A percentile compares a stretch with the other conserved stretches of the same genome.
These are phyloP conservation scores for Cochlearius cochlearius DNA, from an alignment of 2,113 vertebrate genomes.

Conservation along the genomic window DNA sequence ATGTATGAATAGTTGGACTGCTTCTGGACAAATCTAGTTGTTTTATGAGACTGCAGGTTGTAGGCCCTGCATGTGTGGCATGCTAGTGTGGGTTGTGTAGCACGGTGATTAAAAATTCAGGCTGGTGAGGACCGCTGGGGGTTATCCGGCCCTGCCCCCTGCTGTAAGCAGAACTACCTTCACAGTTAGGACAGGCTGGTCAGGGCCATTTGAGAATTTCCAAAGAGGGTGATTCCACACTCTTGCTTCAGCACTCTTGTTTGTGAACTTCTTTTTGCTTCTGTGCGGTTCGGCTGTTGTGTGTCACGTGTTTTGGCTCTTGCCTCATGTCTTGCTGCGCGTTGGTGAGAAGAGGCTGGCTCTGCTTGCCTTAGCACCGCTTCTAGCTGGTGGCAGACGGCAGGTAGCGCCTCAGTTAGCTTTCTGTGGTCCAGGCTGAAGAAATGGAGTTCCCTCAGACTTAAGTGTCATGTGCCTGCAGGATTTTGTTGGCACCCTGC, in stretches of 20 bases:
- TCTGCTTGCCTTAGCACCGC: background rate
- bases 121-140: background rate
- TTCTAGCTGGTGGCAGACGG: background rate
- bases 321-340: background rate
- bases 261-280: background rate
- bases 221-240: background rate
- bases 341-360: background rate
- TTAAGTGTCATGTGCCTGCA: accelerated
- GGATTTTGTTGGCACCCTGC: background rate
- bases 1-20: background rate
- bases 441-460: background rate
- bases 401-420: background rate
- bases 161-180: background rate
- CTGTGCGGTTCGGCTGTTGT: accelerated
- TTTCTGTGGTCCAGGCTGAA: background rate
- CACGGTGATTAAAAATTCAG: background rate
- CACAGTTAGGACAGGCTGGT: background rate
- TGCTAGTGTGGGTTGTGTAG: background rate
- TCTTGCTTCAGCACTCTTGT: background rate
- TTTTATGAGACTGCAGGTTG: background rate
- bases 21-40: background rate
- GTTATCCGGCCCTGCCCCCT: background rate
- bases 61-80: background rate
- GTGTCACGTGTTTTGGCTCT: background rate
- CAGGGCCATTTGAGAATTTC: background rate